A percentile compares a stretch with the other conserved stretches of the same genome.
These are phyloP conservation scores for Idaea biselata DNA, from an alignment of 2,888 invertebrate species.

Conservation along the genomic window DNA sequence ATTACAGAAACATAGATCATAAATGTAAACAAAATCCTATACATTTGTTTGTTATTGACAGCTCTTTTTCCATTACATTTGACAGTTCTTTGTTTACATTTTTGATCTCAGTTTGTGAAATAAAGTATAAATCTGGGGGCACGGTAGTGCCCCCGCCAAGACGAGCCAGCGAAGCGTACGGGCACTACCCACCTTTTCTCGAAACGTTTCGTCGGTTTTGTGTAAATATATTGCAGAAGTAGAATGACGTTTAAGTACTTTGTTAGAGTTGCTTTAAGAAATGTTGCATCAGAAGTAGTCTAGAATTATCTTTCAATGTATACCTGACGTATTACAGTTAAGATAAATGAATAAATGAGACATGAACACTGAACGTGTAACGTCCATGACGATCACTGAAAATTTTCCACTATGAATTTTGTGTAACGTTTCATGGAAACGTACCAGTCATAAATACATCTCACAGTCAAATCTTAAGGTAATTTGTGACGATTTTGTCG, in stretches of 20 bases:
- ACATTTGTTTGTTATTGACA: too few species aligned
- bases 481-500: constrained; percentile 77
- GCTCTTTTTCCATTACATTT: too few species aligned
- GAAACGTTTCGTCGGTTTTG: too few species aligned
- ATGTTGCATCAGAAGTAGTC: background rate
- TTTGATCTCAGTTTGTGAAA: too few species aligned
- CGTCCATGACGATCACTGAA: constrained; percentile 25
- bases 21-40: too few species aligned
- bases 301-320: background rate
- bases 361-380: constrained; percentile 8
- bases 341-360: constrained; percentile 13
- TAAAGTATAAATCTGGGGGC: too few species aligned
- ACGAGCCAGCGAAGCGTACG: too few species aligned
- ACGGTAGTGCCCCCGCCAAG: too few species aligned
- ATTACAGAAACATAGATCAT: too few species aligned
- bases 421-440: constrained; percentile 43
- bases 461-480: constrained; percentile 78
- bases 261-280: background rate
- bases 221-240: too few species aligned
- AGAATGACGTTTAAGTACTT: background rate
- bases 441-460: constrained; percentile 68
- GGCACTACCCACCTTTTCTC: too few species aligned
- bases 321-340: constrained; percentile 5
- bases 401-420: constrained; percentile 62
- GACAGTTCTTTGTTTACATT: too few species aligned